Evolutionary conservation across 2,113 vertebrate genomes (phyloP), one percentile per base, ranked within the genome.

Genomic region (Elachura formosa): DNA sequence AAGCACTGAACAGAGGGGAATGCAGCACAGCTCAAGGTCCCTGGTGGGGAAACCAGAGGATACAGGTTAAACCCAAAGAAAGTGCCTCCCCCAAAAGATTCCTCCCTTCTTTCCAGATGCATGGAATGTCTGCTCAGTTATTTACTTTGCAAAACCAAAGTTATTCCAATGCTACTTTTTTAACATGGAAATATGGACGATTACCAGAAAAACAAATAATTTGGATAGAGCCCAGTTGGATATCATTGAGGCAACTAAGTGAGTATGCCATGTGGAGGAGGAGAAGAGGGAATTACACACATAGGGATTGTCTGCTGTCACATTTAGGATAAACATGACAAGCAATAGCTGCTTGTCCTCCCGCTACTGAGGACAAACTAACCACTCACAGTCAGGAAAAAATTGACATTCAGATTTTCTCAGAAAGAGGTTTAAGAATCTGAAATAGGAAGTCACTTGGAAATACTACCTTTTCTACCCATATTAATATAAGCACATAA

Each of bases 121-220:
- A 68, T 45, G 41, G 48, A 58, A 19, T 40, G 64, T 91, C 87
- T 88, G 84, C 81, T 90, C 41, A 52, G 67, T 83, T 93, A 85
- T 86, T 94, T 91, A 71, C 36, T 97, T 80, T 45, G 14, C 36
- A 91, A 95, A 96, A 85, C 85, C 82, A 74, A 90, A 96, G 84
- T 86, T 96, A 94, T 93, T 91, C 64, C 28, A 58, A 63, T 38
- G 62, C 10, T 18, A 1, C 20, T 5, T n/a, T 56, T 56, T 56
- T 33, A 1, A 78, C 67, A 93, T 84, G 85, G 90, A 96, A 95
- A 96, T 86, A 87, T 91, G 90, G 87, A 94, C 38, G 82, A 91
- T 93, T 94, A 93, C 93, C 90, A 97, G 76, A 93, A 96, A 95
- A 95, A 77, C 85, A 96, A 95, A 88, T 96, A 88, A 95, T 59